phyloP scores from a whole-genome alignment of 2,888 invertebrate species.

The Apocheima hispidaria region DNA sequence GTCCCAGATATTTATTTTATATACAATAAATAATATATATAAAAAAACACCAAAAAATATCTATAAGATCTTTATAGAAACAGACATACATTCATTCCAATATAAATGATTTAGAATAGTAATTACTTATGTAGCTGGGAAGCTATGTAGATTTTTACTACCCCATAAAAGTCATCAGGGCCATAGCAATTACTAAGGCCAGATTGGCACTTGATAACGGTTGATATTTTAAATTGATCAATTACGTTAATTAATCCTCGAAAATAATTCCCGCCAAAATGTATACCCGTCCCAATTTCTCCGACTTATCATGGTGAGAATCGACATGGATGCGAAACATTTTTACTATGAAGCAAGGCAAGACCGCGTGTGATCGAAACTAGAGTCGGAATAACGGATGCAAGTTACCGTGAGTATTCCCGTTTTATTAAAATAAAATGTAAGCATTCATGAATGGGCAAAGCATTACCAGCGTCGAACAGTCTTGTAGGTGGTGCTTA shows the following conservation, averaged over 20 bases:
- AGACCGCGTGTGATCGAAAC: too few relatives aligned
- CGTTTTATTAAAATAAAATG: too few relatives aligned
- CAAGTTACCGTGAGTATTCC: too few relatives aligned
- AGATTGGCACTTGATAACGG: conserved; percentile 55
- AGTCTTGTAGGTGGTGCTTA: too few relatives aligned
- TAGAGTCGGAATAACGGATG: too few relatives aligned
- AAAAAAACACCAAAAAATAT: not conserved
- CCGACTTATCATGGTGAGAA: too few relatives aligned
- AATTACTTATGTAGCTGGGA: conserved; percentile 63
- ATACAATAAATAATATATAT: not conserved
- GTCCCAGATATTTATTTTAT: too few relatives aligned
- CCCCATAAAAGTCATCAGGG: conserved; percentile 60
- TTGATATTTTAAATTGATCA: conserved; percentile 41
- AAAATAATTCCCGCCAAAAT: conserved; percentile 4
- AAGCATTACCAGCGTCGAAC: too few relatives aligned
- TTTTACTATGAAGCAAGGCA: too few relatives aligned
- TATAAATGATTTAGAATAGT: conserved; percentile 28
- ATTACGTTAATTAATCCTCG: conserved; percentile 38
- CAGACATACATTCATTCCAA: conserved; percentile 14
- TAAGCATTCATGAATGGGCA: too few relatives aligned
- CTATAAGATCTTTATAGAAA: too few relatives aligned
- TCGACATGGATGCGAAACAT: too few relatives aligned
- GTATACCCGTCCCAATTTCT: not conserved
- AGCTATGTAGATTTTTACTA: conserved; percentile 63
- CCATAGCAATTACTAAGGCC: conserved; percentile 49